Evolutionary conservation across 1,140 invertebrate genomes (phyloP).

Genomic region (Physella acuta): DNA sequence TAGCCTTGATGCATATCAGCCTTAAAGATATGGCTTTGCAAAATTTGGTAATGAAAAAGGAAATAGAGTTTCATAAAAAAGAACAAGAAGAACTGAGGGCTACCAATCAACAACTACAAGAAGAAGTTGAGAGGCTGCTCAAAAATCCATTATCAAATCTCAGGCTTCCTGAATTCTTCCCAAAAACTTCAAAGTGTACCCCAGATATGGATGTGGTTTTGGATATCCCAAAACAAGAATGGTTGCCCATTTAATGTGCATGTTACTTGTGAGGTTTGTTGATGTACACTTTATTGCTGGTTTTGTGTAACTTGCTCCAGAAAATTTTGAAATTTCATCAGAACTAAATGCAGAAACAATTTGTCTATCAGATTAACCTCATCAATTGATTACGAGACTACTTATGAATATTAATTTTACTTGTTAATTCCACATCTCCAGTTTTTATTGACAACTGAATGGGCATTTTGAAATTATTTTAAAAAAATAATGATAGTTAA

Average conservation of each 20-base stretch:
- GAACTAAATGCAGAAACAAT: too few relatives aligned
- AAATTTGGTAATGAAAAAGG: conserved; percentile 57
- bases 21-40: conserved; percentile 57
- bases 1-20: conserved; percentile 54
- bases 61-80: conserved; percentile 52
- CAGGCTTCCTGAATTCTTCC: conserved; percentile 54
- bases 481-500: too few relatives aligned
- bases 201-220: conserved; percentile 57
- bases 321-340: too few relatives aligned
- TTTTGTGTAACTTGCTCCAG: too few relatives aligned
- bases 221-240: conserved; percentile 55
- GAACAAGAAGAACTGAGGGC: conserved; percentile 42
- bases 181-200: conserved; percentile 52
- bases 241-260: conserved; percentile 48
- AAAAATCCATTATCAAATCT: conserved; percentile 49
- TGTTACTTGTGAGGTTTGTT: not conserved
- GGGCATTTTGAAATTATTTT: too few relatives aligned
- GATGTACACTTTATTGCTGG: conserved; percentile 13
- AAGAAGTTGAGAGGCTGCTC: conserved; percentile 43
- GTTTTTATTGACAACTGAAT: too few relatives aligned
- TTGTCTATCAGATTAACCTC: too few relatives aligned
- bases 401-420: too few relatives aligned
- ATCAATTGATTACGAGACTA: too few relatives aligned
- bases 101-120: conserved; percentile 38
- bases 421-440: too few relatives aligned